Evolutionary conservation across 2,113 vertebrate genomes (phyloP), one percentile per base, ranked within the genome.

Genomic region (Tiliqua scincoides): DNA sequence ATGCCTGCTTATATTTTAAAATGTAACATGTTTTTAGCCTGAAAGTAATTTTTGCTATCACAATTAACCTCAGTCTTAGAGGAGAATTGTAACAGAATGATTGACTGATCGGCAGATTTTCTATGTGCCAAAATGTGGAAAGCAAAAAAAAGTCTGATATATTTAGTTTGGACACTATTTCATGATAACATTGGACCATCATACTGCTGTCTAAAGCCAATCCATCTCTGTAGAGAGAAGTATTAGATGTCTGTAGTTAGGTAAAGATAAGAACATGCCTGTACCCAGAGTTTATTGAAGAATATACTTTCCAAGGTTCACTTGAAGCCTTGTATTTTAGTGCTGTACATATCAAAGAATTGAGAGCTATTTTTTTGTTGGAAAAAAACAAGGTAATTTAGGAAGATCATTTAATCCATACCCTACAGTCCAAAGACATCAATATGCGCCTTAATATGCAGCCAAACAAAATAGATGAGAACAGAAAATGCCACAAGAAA

Each of bases 381-480:
- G 8, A 1, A 12, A 32, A 23, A n/a, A 73, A 84, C 48, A 30
- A 20, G 3, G 0, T 21, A 35, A 1, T 0, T 85, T 2, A 59
- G 35, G 8, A 5, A 85, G 82, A 71, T 5, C 1, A 2, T 79
- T 14, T 89, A 65, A 70, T 90, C 85, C 2, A 78, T 75, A 3
- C 18, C 27, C 4, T 76, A 43, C 84, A 59, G 81, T 86, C 84
- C 63, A 68, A 62, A 82, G 5, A 1, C 3, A 67, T 70, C 59
- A 2, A 3, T 63, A 3, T 63, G 21, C 23, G 10, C 1, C 72
- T 88, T 75, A 76, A 48, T 74, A 27, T 77, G 6, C 17, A 89
- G n/a, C 1, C 76, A 87, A 87, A 21, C 11, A 70, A 87, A 87
- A 14, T 14, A 70, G 48, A 68, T 78, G 68, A 83, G 10, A 40